Evolutionary conservation across 1,140 invertebrate species (phyloP), one percentile per base, ranked within the genome.

Genomic region (Eupristina koningsbergeri): DNA sequence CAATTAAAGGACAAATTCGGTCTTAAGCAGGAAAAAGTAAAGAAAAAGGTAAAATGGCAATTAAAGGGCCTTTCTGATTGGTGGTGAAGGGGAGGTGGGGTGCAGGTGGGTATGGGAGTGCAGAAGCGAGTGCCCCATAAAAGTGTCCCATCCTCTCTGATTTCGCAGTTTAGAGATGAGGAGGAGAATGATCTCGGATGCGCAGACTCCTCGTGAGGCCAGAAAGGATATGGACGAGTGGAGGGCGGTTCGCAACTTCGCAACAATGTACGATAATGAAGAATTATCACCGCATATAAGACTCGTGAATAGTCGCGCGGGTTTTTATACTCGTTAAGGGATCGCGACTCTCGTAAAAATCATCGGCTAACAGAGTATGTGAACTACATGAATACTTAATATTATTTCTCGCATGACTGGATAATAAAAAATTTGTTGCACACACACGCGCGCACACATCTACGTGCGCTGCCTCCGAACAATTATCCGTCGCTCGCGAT

Each of bases 211-310:
- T 11, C 41, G 11, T 11, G 6, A 41, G 36, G 53, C 50, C 19
- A 31, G 8, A 29, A 45, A 34, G 36, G 45, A 61, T 79, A 73
- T 39, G 64, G 34, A 69, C 41, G 58, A 61, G 75, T n/a, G 50
- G 82, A 79, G 81, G 81, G 80, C 82, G 85, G 71, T 29, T 84
- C 88, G 89, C 90, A n/a, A n/a, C n/a, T n/a, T n/a, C n/a, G n/a
- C n/a, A n/a, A 92, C 91, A 92, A 92, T 92, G 90, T 92, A 89
- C 91, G 88, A 91, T 92, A 92, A 92, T 92, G 91, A 92, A 92
- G 91, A 92, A 92, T 92, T 92, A 92, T 92, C 91, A 88, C 88
- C 90, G 88, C 89, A 89, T 91, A 81, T 71, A 92, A 91, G 91
- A 89, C 80, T 85, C 85, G 79, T 85, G 85, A 88, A 89, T 91